A percentile compares a stretch with the other conserved stretches of the same genome.
Evolutionary conservation across 2,113 vertebrate species (phyloP).

Genomic region (Pachyramphus minor): DNA sequence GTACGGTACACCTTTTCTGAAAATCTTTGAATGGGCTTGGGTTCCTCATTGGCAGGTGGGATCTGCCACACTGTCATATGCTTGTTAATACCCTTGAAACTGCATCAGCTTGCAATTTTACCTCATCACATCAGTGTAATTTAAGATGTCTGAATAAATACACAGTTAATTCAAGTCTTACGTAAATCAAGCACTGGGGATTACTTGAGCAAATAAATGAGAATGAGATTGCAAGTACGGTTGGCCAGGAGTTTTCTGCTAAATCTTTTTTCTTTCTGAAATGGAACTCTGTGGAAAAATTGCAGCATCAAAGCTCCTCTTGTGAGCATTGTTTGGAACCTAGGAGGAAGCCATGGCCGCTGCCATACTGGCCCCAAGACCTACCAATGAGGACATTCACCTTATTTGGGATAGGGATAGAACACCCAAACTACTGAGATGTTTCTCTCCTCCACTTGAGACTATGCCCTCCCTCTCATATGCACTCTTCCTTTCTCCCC

Average conservation of each 20-base stretch:
- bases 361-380: background rate
- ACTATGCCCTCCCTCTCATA: background rate
- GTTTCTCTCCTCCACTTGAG: background rate
- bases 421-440: background rate
- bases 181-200: constrained; percentile 55
- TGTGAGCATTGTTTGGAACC: background rate
- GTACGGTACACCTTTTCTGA: too few species aligned
- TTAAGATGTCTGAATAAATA: constrained; percentile 59
- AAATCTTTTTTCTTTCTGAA: constrained; percentile 6
- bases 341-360: background rate
- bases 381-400: background rate
- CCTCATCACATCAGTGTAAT: constrained; percentile 38
- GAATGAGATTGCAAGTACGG: constrained; percentile 5
- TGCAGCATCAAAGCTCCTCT: background rate
- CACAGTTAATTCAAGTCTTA: constrained; percentile 59
- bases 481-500: background rate
- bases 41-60: background rate
- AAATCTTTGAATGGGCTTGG: background rate
- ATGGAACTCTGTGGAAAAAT: background rate
- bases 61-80: background rate
- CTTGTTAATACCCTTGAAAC: constrained; percentile 50
- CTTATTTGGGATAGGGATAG: fast-evolving
- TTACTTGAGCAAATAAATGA: constrained; percentile 61
- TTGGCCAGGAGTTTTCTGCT: background rate
- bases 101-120: constrained; percentile 45